phyloP scores from a whole-genome alignment of 2,113 vertebrate genomes.

The Neodon shergylaensis region DNA sequence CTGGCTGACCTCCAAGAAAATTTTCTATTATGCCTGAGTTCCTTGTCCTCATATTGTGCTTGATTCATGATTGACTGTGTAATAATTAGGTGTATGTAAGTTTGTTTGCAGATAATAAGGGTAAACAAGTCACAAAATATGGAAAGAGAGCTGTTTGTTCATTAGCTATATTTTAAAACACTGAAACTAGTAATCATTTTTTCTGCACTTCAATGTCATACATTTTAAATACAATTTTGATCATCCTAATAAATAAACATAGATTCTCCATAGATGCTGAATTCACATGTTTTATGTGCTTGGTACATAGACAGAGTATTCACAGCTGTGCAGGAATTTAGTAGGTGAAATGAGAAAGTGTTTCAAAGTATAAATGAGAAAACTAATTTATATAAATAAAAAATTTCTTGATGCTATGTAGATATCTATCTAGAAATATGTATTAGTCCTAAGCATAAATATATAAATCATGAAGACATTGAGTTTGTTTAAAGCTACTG shows the following conservation, averaged over 20 bases:
- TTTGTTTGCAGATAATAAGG: neutral
- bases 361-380: neutral
- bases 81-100: neutral
- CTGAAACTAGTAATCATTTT: neutral
- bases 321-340: neutral
- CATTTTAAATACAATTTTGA: neutral
- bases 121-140: neutral
- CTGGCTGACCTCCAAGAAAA: neutral
- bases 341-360: neutral
- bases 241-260: neutral
- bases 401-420: neutral
- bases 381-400: neutral
- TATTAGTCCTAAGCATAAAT: neutral
- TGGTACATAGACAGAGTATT: neutral
- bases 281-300: neutral
- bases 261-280: neutral
- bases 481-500: neutral
- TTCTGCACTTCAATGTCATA: neutral
- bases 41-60: neutral
- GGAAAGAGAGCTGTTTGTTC: neutral
- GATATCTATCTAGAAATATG: neutral
- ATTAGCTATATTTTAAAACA: neutral
- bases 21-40: neutral
- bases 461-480: neutral
- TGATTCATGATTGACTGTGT: neutral